These are phyloP conservation scores for Tragelaphus strepsiceros DNA, from an alignment of 2,113 vertebrate species.

Conservation along the genomic window DNA sequence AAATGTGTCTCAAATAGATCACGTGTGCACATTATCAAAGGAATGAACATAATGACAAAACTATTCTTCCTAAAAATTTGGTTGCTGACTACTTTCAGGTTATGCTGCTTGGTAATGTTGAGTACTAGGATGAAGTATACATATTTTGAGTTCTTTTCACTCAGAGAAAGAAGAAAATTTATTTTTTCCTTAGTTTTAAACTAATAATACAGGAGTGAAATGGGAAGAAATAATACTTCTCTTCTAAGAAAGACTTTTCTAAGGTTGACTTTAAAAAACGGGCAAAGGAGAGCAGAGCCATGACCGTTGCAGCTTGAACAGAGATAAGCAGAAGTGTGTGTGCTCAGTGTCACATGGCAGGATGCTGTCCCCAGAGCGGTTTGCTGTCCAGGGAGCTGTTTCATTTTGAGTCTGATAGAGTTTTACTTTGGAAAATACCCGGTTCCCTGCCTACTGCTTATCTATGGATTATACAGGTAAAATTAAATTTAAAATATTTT, in stretches of 20 bases:
- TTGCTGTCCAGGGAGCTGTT: conserved; percentile 14
- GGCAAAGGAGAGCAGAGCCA: conserved; percentile 48
- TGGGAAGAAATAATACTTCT: conserved; percentile 44
- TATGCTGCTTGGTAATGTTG: background rate
- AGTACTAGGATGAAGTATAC: background rate
- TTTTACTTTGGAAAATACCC: conserved; percentile 13
- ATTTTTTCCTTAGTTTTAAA: background rate
- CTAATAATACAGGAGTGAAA: background rate
- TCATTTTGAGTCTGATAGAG: conserved; percentile 29
- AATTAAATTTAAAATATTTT: conserved; percentile 28
- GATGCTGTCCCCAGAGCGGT: conserved; percentile 32
- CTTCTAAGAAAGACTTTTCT: conserved; percentile 36
- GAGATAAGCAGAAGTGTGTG: conserved; percentile 66
- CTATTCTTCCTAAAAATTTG: conserved; percentile 6
- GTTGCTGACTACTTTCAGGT: background rate
- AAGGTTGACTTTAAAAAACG: conserved; percentile 16
- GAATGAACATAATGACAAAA: background rate
- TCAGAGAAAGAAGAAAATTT: background rate
- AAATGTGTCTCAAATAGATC: background rate
- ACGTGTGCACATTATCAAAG: background rate
- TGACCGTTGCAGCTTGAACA: background rate
- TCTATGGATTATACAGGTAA: conserved; percentile 68
- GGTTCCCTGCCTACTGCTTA: background rate
- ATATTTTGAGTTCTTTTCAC: background rate
- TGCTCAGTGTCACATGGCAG: conserved; percentile 19